Base-by-base conservation (phyloP, 2,888 invertebrate species). In the Ferrisia virgata region DNA sequence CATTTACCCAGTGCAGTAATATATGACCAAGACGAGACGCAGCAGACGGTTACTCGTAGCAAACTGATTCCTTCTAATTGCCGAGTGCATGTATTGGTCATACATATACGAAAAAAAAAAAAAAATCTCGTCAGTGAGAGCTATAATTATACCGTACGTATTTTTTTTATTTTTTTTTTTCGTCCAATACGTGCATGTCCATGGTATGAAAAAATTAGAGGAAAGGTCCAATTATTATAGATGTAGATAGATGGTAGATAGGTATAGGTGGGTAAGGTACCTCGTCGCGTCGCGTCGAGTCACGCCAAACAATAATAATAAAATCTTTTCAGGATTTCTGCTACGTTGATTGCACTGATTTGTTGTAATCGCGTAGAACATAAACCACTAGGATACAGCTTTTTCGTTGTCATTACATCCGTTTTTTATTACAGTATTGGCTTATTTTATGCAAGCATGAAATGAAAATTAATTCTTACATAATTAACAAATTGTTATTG, bases 401-500 rank as follows among this genome's bases (percentile, higher is more conserved):
- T 36, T 76, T n/a, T n/a, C 18, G 72, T 76, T 76, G 72, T 76
- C 72, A 76, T 76, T 36, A 36, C 36, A 36, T 76, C 72, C 72
- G 72, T 36, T 76, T 33, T 76, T 76, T 28, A 18, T 36, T 53
- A 53, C 53, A 6, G 8, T 15, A 76, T 76, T 15, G 64, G 64
- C 28, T 28, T 5, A 36, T 18, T 76, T 33, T 76, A 76, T 11
- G 72, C 28, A 36, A 8, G 36, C 36, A 22, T 36, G 72, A 76
- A 76, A 36, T 76, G 36, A 76, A 76, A 76, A 76, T 76, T 76
- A 76, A 76, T 76, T 76, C 36, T 76, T 76, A 76, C 28, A 15
- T 76, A 76, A 76, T 76, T 76, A 76, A 76, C 72, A 76, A 76
- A 76, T 76, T 76, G 72, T 76, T 76, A 76, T 76, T 76, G 36